These are phyloP conservation scores for Brachypterus glaber DNA, from an alignment of 2,888 invertebrate genomes.

Conservation along the genomic window DNA sequence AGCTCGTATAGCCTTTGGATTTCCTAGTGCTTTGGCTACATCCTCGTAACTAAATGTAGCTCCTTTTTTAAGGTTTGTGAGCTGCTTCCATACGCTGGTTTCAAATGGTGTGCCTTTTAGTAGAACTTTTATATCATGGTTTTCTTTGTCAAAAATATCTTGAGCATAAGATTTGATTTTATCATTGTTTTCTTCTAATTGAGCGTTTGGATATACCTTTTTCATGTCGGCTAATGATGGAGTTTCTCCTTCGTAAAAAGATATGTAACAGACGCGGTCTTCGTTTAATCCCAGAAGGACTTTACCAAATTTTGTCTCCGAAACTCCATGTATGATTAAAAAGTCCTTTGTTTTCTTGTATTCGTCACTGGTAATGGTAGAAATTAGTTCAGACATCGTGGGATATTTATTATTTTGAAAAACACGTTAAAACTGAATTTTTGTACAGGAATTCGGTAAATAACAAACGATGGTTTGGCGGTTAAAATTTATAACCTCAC, in stretches of 20 bases:
- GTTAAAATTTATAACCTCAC: too few species aligned
- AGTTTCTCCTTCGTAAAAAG: slow-evolving; percentile 21
- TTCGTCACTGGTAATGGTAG: slow-evolving; percentile 13
- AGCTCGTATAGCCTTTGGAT: slow-evolving; percentile 33
- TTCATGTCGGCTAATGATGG: slow-evolving; percentile 22
- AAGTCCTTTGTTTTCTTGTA: slow-evolving; percentile 23
- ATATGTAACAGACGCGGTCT: slow-evolving; percentile 26
- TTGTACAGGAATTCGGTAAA: too few species aligned
- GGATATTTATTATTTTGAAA: too few species aligned
- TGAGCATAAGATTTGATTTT: too few species aligned
- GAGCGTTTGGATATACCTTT: slow-evolving; percentile 28
- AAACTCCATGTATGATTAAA: slow-evolving; percentile 25
- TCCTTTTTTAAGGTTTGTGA: slow-evolving; percentile 30
- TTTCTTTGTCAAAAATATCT: too few species aligned
- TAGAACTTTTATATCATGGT: too few species aligned
- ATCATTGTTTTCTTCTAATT: slow-evolving; percentile 22
- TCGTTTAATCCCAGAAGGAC: slow-evolving; percentile 26
- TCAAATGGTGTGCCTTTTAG: slow-evolving; percentile 35
- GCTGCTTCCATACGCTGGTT: slow-evolving; percentile 33
- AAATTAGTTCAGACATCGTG: too few species aligned
- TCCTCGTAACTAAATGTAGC: slow-evolving; percentile 32
- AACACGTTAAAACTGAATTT: too few species aligned
- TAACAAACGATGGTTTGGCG: too few species aligned
- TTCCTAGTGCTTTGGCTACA: slow-evolving; percentile 31
- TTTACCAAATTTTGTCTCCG: slow-evolving; percentile 27